Evolutionary conservation across 1,140 invertebrate genomes (phyloP).

Genomic region (Pseudomyrmex concolor): DNA sequence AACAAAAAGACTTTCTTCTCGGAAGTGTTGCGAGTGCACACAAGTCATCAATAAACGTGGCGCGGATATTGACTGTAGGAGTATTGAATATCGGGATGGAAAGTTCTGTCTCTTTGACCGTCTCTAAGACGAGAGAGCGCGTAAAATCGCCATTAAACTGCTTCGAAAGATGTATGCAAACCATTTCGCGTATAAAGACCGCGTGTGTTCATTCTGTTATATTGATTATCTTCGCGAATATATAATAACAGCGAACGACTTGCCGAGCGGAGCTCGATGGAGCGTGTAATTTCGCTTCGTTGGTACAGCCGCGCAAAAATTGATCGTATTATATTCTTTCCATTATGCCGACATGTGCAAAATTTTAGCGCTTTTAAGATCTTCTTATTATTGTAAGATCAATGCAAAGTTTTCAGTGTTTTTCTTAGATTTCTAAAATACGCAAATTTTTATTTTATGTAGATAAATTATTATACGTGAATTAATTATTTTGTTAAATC

Average conservation of each 20-base stretch:
- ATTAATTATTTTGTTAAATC: too few species aligned
- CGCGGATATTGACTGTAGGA: conserved; percentile 20
- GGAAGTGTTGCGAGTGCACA: conserved; percentile 11
- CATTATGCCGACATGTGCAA: not conserved
- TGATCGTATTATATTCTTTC: not conserved
- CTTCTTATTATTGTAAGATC: not conserved
- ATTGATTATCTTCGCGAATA: conserved; percentile 63
- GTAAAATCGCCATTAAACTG: conserved; percentile 41
- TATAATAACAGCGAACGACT: conserved; percentile 34
- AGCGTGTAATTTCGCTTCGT: conserved; percentile 13
- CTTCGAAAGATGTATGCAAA: conserved; percentile 47
- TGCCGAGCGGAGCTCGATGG: not conserved
- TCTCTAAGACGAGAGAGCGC: not conserved
- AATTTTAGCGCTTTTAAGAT: not conserved
- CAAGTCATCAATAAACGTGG: conserved; percentile 44
- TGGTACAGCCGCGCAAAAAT: not conserved
- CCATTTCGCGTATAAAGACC: not conserved
- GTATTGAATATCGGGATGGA: conserved; percentile 70
- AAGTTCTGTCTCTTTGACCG: conserved; percentile 48
- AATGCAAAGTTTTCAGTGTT: not conserved
- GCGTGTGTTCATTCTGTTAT: conserved; percentile 27
- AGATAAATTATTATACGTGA: too few species aligned
- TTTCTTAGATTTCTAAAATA: not conserved
- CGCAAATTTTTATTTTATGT: too few species aligned
- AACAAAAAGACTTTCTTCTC: conserved; percentile 37